Evolutionary conservation across 2,888 invertebrate species (phyloP), one percentile per base, ranked within the genome.

Genomic region (Baccha elongata): DNA sequence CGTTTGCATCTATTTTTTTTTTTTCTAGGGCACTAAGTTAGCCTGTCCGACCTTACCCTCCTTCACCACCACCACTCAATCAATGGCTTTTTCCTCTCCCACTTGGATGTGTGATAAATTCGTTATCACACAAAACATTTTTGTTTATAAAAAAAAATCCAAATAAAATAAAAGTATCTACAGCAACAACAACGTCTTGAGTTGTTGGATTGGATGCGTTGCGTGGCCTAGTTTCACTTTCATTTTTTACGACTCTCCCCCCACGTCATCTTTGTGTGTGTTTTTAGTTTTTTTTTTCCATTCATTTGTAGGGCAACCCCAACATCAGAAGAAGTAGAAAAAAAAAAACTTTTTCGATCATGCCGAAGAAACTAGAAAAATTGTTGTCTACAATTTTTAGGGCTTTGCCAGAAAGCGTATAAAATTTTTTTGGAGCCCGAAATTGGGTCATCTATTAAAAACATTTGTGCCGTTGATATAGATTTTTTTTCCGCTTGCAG

Each of bases 161-260:
- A n/a, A 68, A 79, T 53, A 67, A 76, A 74, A 81, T 72, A 69
- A 76, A 83, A 76, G 78, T 83, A 76, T 76, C 81, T 76, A 83
- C 67, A 40, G 15, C 58, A 58, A 76, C 44, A 62, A 40, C 40
- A 68, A 52, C 74, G 81, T 83, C 72, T 83, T 83, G 64, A 67
- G 73, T 78, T 81, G 60, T 32, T 60, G 42, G 26, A 29, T 29
- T 60, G 76, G 83, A 76, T 76, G 76, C 78, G 83, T 83, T 42
- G 26, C 21, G 78, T 73, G 83, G 78, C 83, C 83, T 78, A 83
- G 83, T 78, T 83, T 83, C 78, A 83, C 83, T 83, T 83, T 83
- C 72, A 72, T 62, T 83, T 83, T 83, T 83, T 83, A 83, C 68
- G 78, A 78, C 68, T 73, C 68, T 73, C 83, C 76, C 76, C 58